Percentiles rank a stretch among this genome's conserved stretches.
These are phyloP conservation scores for Plemyria rubiginata DNA, from an alignment of 2,888 invertebrate species.

Conservation along the genomic window DNA sequence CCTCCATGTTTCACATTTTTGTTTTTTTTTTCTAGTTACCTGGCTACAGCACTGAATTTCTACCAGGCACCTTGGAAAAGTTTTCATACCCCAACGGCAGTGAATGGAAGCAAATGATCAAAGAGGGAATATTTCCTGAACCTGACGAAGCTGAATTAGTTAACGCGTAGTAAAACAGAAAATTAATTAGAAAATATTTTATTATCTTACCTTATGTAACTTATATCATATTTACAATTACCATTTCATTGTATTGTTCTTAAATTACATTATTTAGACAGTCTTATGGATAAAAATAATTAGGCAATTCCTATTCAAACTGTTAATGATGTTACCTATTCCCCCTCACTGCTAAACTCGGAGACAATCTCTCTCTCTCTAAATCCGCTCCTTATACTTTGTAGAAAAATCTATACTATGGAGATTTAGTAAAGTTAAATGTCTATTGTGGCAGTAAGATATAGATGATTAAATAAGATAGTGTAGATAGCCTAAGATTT, in stretches of 20 bases:
- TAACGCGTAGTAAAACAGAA: conserved; percentile 50
- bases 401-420: too few species aligned
- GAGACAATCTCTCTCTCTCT: too few species aligned
- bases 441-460: too few species aligned
- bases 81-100: conserved; percentile 91
- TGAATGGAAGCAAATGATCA: conserved; percentile 89
- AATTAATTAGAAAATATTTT: conserved; percentile 13
- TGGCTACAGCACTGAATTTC: conserved; percentile 93
- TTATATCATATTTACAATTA: conserved; percentile 29
- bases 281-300: conserved; percentile 21
- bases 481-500: conserved; percentile 46
- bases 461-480: too few species aligned
- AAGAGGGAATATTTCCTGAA: conserved; percentile 83
- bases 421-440: too few species aligned
- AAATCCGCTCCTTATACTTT: too few species aligned
- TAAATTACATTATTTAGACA: conserved; percentile 14
- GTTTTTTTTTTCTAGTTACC: conserved; percentile 82
- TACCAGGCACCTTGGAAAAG: conserved; percentile 86
- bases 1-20: not conserved
- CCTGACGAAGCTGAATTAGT: conserved; percentile 78
- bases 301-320: not conserved
- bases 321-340: not conserved
- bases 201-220: conserved; percentile 9
- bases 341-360: too few species aligned
- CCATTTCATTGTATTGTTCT: conserved; percentile 15